Percentiles rank a stretch among this genome's conserved stretches.
Conservation (phyloP, 2,888 invertebrate species). For the Drymonia ruficornis region DNA sequence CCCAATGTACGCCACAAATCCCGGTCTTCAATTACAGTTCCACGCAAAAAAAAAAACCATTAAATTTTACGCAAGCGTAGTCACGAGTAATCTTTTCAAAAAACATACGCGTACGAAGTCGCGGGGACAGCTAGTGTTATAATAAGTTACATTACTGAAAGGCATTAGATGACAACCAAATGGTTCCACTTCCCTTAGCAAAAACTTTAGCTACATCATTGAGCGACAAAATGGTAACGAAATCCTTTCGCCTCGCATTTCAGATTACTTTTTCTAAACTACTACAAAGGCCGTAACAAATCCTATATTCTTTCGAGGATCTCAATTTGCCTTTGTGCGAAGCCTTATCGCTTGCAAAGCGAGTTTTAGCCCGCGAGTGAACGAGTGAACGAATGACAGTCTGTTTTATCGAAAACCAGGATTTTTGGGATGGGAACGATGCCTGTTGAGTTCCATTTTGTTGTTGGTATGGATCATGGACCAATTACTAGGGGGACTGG, state of each 20-base stretch:
- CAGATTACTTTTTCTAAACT: neutral
- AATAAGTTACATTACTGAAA: too few relatives aligned
- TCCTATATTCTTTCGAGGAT: constrained; percentile 6
- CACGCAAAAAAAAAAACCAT: too few relatives aligned
- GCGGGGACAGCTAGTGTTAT: too few relatives aligned
- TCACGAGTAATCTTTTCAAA: too few relatives aligned
- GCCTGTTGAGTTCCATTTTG: neutral
- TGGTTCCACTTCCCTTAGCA: neutral
- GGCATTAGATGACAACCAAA: neutral
- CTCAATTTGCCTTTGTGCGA: constrained; percentile 6
- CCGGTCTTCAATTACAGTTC: too few relatives aligned
- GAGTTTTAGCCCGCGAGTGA: neutral
- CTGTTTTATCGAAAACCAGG: neutral
- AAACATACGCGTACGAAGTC: too few relatives aligned
- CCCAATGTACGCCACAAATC: too few relatives aligned
- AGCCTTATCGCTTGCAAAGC: constrained; percentile 4
- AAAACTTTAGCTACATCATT: neutral
- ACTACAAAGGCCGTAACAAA: neutral
- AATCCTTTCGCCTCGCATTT: neutral
- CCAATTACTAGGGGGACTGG: too few relatives aligned
- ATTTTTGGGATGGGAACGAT: neutral
- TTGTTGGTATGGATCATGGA: too few relatives aligned
- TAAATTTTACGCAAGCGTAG: too few relatives aligned
- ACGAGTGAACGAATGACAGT: neutral
- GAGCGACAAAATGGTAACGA: neutral